Conservation (phyloP, 1,140 invertebrate species). For the Solenopsis fugax region DNA sequence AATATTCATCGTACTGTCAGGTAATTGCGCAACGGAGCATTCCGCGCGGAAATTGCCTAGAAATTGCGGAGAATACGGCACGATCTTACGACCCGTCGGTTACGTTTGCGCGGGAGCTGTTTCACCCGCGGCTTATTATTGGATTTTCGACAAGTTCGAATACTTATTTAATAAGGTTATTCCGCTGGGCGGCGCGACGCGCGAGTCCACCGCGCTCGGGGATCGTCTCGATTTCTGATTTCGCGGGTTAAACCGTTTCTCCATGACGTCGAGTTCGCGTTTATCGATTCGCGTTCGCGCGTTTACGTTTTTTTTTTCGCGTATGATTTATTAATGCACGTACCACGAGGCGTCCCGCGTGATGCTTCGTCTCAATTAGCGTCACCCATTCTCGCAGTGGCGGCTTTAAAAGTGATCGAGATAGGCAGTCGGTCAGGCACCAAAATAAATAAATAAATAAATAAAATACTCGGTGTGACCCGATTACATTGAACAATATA, state of each 20-base stretch:
- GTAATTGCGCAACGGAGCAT: slow-evolving; percentile 36
- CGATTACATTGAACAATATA: not conserved
- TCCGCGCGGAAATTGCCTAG: slow-evolving; percentile 26
- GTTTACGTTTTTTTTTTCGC: slow-evolving; percentile 9
- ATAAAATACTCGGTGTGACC: not conserved
- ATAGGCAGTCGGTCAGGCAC: not conserved
- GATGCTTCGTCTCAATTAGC: slow-evolving; percentile 60
- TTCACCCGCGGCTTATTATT: slow-evolving; percentile 48
- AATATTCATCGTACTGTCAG: not conserved
- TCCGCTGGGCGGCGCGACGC: not conserved
- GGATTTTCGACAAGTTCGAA: slow-evolving; percentile 53
- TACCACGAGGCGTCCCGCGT: slow-evolving; percentile 19
- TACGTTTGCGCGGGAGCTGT: slow-evolving; percentile 44
- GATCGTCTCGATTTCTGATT: slow-evolving; percentile 1
- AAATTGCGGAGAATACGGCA: slow-evolving; percentile 55
- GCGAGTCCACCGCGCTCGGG: not conserved
- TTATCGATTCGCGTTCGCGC: slow-evolving; percentile 33
- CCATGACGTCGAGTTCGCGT: not conserved
- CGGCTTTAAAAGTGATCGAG: slow-evolving; percentile 52
- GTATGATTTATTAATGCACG: slow-evolving; percentile 57
- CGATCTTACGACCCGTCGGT: slow-evolving; percentile 38
- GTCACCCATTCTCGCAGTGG: slow-evolving; percentile 36
- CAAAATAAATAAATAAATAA: not conserved
- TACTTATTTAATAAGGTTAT: slow-evolving; percentile 57
- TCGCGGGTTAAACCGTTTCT: slow-evolving; percentile 27